A percentile compares a stretch with the other conserved stretches of the same genome.
Conservation (phyloP, 1,140 invertebrate species). For the Sycophaga agraensis region DNA sequence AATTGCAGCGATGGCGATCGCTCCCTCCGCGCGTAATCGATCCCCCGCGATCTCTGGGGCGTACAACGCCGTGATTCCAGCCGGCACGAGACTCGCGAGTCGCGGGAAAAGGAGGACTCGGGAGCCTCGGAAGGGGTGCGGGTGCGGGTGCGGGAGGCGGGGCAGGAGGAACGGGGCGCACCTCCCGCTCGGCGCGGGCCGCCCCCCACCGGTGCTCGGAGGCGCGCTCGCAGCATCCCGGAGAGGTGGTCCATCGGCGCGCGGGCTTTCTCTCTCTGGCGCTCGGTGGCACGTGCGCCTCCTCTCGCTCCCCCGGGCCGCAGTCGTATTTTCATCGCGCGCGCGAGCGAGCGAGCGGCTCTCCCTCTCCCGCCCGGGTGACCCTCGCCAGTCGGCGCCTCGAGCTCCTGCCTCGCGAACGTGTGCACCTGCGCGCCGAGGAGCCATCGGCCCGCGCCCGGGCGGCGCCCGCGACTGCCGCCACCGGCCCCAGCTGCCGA, state of each 20-base stretch:
- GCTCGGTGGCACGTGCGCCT: conserved; percentile 3
- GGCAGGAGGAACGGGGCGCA: not conserved
- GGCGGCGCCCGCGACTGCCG: too few species aligned
- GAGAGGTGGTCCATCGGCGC: conserved; percentile 28
- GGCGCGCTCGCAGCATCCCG: not conserved
- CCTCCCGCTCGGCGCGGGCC: too few species aligned
- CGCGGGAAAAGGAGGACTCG: not conserved
- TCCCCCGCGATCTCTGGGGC: not conserved
- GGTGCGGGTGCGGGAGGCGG: too few species aligned
- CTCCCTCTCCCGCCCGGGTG: not conserved
- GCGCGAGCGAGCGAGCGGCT: not conserved
- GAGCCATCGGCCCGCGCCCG: too few species aligned
- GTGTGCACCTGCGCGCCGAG: too few species aligned
- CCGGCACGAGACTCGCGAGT: not conserved
- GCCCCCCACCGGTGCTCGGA: not conserved
- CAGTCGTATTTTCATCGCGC: not conserved
- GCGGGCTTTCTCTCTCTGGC: conserved; percentile 16
- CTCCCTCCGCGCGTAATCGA: too few species aligned
- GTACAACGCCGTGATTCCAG: too few species aligned
- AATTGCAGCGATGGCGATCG: too few species aligned
- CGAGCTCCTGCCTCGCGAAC: conserved; percentile 6
- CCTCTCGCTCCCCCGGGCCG: not conserved
- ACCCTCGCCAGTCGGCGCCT: not conserved
- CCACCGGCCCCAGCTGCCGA: too few species aligned
- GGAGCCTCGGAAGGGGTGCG: not conserved